These are phyloP conservation scores for Nebria salina DNA, from an alignment of 2,888 invertebrate genomes.

Conservation along the genomic window DNA sequence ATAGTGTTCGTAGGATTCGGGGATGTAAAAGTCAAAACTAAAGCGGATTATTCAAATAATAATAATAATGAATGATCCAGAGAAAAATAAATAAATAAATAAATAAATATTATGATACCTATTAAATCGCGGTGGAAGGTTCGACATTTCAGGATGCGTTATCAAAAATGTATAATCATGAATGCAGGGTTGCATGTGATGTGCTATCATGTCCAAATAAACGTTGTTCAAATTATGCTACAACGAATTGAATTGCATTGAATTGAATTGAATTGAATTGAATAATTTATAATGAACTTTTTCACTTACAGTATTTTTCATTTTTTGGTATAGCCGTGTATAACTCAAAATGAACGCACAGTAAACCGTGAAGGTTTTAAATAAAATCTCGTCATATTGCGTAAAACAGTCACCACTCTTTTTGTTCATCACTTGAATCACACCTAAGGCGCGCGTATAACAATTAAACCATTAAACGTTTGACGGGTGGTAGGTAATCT, in stretches of 20 bases:
- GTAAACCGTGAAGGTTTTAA: slow-evolving; percentile 68
- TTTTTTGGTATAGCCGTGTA: slow-evolving; percentile 65
- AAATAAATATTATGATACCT: no score
- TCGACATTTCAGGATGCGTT: slow-evolving; percentile 60
- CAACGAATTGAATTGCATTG: slow-evolving; percentile 24
- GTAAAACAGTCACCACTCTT: slow-evolving; percentile 63
- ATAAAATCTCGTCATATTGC: slow-evolving; percentile 66
- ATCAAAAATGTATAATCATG: slow-evolving; percentile 65
- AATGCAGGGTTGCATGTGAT: slow-evolving; percentile 66
- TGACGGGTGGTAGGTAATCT: no score
- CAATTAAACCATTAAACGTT: no score
- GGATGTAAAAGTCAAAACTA: slow-evolving; percentile 69
- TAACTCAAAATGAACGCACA: slow-evolving; percentile 69
- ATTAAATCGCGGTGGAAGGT: slow-evolving; percentile 63
- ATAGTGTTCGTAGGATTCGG: slow-evolving; percentile 63
- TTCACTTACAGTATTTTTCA: slow-evolving; percentile 63
- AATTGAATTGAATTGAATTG: no score
- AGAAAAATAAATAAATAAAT: slow-evolving; percentile 28
- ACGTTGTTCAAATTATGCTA: slow-evolving; percentile 61
- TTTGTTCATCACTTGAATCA: slow-evolving; percentile 70
- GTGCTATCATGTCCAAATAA: slow-evolving; percentile 61
- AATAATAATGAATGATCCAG: no score
- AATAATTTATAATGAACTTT: no score
- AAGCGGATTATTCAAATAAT: slow-evolving; percentile 34
- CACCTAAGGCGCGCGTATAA: slow-evolving; percentile 59